A percentile compares a stretch with the other conserved stretches of the same genome.
Conservation (phyloP, 2,113 vertebrate species). For the Podarcis raffonei region DNA sequence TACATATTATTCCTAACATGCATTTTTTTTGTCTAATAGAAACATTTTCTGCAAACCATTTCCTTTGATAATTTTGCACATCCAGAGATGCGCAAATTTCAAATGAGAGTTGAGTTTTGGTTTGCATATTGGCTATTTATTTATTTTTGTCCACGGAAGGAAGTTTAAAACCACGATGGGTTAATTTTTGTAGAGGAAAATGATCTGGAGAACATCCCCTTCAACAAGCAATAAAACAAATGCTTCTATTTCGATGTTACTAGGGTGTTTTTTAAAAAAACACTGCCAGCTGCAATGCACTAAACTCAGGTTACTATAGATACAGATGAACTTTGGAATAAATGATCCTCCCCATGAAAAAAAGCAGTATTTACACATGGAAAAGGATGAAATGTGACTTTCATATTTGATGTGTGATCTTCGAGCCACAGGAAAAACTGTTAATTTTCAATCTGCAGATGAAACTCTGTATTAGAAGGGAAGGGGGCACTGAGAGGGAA, state of each 20-base stretch:
- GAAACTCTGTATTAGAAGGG: slow-evolving; percentile 24
- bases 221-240: not conserved
- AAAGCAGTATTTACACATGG: slow-evolving; percentile 61
- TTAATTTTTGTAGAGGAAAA: not conserved
- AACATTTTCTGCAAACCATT: not conserved
- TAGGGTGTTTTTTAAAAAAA: slow-evolving; percentile 12
- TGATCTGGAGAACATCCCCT: not conserved
- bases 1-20: too few species aligned
- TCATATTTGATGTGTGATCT: slow-evolving; percentile 64
- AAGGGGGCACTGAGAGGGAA: not conserved
- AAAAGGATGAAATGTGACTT: slow-evolving; percentile 65
- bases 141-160: not conserved
- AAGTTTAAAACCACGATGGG: not conserved
- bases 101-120: too few species aligned
- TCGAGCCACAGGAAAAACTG: slow-evolving; percentile 55
- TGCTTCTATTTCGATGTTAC: slow-evolving; percentile 35
- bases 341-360: slow-evolving; percentile 41
- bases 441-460: slow-evolving; percentile 41
- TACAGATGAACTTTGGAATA: slow-evolving; percentile 73
- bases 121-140: not conserved
- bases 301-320: slow-evolving; percentile 74
- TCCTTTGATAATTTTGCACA: not conserved
- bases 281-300: slow-evolving; percentile 58
- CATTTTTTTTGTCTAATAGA: too few species aligned
- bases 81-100: not conserved